Evolutionary conservation across 2,797 vertebrate genomes (phyloP), one percentile per base, ranked within the genome.

Genomic region (Eulemur rubriventer): DNA sequence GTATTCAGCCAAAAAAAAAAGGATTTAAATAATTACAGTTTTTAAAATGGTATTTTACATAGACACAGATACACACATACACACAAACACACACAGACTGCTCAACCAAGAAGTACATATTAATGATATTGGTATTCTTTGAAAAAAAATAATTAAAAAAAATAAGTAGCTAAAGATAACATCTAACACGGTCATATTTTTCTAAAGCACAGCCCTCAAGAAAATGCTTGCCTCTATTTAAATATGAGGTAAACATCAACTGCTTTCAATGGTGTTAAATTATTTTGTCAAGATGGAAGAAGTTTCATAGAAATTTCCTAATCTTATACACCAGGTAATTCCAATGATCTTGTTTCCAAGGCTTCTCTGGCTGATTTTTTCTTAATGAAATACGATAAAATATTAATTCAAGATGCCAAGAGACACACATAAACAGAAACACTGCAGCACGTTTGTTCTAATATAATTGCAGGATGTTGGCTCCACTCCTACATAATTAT

Each of bases 401-500:
- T 96, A 97, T 96, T 98, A 98, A 98, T 98, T 98, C 95, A 98
- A 97, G 84, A 98, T 98, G 97, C 96, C 97, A 98, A 96, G 97
- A 98, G 95, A 97, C 96, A 97, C 63, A 90, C 95, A 96, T 95
- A 97, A 48, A 97, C 90, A 98, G 59, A 97, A 94, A 97, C 91
- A 96, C 30, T 89, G 91, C 79, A 97, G 95, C 94, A 98, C 52
- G 41, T 92, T 96, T 97, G 96, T 96, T 98, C 97, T 97, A 96
- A 98, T 97, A 90, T 97, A 98, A 98, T 97, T 97, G 95, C 97
- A 98, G 98, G 97, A 98, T 97, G 93, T 96, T 98, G 98, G 97
- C 97, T 98, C 93, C 52, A 95, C 91, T 98, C 96, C 97, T 98
- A 98, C 98, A 95, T 98, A 98, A 98, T 98, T 98, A 98, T 97